Base-by-base conservation (phyloP, 2,888 invertebrate species). In the Pyrocoelia pectoralis region DNA sequence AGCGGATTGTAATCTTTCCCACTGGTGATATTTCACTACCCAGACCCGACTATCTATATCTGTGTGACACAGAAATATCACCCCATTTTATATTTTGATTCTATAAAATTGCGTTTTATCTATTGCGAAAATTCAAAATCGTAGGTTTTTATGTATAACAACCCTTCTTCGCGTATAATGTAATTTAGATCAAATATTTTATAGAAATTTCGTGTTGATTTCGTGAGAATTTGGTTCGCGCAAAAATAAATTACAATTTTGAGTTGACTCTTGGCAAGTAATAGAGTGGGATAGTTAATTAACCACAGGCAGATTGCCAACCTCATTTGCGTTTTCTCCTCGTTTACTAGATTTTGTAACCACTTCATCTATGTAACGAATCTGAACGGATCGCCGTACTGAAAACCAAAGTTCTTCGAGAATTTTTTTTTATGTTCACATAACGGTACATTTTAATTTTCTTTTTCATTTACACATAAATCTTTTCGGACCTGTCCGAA, bases 1-100 rank as follows among this genome's bases (percentile, higher is more conserved):
- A 78, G 78, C 77, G 79, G 78, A 79, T 77, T 79, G 77, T 79
- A 79, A 80, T 80, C 80, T 79, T 78, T 76, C 78, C 77, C 77
- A 73, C 71, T 73, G 80, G 79, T 73, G 77, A 80, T 80, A 80
- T 80, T 79, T 80, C 79, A 80, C 80, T 72, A 72, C 73, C 69
- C 73, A 71, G 66, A 71, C 72, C 67, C 72, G 70, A 68, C 73
- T 74, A 74, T 74, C 75, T 73, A 73, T 75, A 73, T 73, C 73
- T 71, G 70, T 70, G 72, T 76, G 76, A 76, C 77, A 75, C 73
- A 74, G 75, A 76, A 76, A 77, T 76, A 77, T 77, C 69, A 65
- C 70, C 65, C 70, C 68, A 61, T 70, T 71, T 71, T 71, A 68
- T 69, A 68, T 72, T 72, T 72, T 68, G 70, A 71, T 65, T 70